Base-by-base conservation (phyloP, 2,888 invertebrate species). In the Suillia variegata region DNA sequence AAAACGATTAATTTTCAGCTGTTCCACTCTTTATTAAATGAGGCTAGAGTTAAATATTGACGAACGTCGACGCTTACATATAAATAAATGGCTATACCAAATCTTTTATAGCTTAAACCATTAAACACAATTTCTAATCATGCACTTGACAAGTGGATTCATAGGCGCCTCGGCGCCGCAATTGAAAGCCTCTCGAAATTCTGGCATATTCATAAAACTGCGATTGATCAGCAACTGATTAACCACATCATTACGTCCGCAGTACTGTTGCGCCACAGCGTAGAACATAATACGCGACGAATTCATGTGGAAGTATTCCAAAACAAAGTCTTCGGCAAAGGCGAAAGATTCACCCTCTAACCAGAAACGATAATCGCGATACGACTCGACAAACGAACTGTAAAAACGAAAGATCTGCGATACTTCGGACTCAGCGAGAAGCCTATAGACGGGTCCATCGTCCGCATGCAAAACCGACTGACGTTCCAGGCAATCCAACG, bases 351-450 rank as follows among this genome's bases (percentile, higher is more conserved):
- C 79, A 54, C 80, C 76, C 54, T 77, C 70, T 58, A 80, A 53
- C 80, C 80, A 80, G 26, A 80, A 80, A 15, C 64, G 64, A 57
- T 80, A 80, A 12, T 80, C 80, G 1, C 67, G 51, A 2, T 70
- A 58, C 0, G 79, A 55, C 2, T 75, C 74, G 18, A 69, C 61
- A 31, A 80, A 79, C 0, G 78, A 69, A 17, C 73, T 69, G 69
- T 79, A 65, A 18, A 80, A 78, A 13, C 71, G 71, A 17, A 75
- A 73, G 17, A 76, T 58, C 2, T 70, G 59, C 13, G 61, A 58
- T 10, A 77, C 70, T 62, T 78, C 70, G 0, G 68, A 58, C 10
- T 62, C 34, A 13, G 66, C 65, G 0, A 78, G 56, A 3, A 20
- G 17, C 45, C 8, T 4, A 2, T 2, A 4, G 2, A 6, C 18